A percentile compares a stretch with the other conserved stretches of the same genome.
phyloP scores from a whole-genome alignment of 2,797 vertebrate genomes.

The Sebastolobus alascanus region DNA sequence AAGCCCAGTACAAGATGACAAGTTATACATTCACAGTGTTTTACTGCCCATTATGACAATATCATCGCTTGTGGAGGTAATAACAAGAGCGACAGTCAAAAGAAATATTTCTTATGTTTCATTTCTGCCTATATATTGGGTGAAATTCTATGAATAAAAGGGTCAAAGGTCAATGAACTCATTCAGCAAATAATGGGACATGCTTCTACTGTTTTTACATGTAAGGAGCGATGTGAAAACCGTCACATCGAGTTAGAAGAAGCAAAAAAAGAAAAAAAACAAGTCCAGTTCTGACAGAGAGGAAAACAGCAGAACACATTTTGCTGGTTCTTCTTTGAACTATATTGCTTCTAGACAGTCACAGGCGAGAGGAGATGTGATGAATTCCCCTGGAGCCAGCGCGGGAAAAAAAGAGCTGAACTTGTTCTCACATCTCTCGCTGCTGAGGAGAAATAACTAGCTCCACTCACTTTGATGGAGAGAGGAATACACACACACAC shows the following conservation, averaged over 20 bases:
- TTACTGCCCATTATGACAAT: conserved; percentile 26
- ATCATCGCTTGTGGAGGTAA: neutral
- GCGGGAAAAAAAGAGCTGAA: conserved; percentile 69
- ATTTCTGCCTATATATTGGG: neutral
- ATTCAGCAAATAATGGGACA: neutral
- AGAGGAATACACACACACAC: conserved; percentile 18
- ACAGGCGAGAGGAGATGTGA: conserved; percentile 64
- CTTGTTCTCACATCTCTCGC: conserved; percentile 76
- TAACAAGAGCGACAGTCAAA: neutral
- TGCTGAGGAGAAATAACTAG: conserved; percentile 79
- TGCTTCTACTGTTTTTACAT: neutral
- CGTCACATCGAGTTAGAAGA: conserved; percentile 19
- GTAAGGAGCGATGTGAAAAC: neutral
- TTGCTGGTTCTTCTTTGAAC: conserved; percentile 66
- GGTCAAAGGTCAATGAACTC: neutral
- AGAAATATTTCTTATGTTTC: neutral
- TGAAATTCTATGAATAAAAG: neutral
- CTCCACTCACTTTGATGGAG: conserved; percentile 77
- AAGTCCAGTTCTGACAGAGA: conserved; percentile 45
- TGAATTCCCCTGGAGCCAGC: conserved; percentile 75
- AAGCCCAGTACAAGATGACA: conserved; percentile 46
- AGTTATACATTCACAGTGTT: conserved; percentile 58
- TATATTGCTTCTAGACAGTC: conserved; percentile 59
- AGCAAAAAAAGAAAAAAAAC: neutral
- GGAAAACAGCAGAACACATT: conserved; percentile 58